Percentiles rank a stretch among this genome's conserved stretches.
Evolutionary conservation across 2,797 vertebrate species (phyloP).

Genomic region (Toxotes lorentzi): DNA sequence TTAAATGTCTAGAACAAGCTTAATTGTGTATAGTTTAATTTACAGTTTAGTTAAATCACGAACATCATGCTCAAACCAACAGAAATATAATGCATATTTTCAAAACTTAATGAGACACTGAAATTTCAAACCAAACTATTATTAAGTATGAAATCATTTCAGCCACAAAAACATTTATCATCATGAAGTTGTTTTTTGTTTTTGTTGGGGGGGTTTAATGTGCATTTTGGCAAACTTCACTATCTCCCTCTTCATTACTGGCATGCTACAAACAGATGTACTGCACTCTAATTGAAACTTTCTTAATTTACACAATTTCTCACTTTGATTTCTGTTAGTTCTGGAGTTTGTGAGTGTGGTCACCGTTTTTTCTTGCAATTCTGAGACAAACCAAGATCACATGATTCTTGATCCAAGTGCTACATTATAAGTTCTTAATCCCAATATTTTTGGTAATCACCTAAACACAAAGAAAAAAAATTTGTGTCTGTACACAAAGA

Average conservation of each 20-base stretch:
- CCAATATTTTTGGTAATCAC: conserved; percentile 64
- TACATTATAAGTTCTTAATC: conserved; percentile 72
- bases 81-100: conserved; percentile 29
- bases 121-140: conserved; percentile 71
- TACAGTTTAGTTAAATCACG: conserved; percentile 26
- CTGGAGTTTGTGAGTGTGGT: not conserved
- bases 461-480: conserved; percentile 45
- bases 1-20: conserved; percentile 41
- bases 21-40: conserved; percentile 35
- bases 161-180: conserved; percentile 52
- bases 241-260: conserved; percentile 46
- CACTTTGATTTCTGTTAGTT: conserved; percentile 26
- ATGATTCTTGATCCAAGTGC: conserved; percentile 83
- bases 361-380: conserved; percentile 18
- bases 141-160: conserved; percentile 64
- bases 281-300: conserved; percentile 23
- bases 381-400: conserved; percentile 48
- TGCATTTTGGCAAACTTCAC: conserved; percentile 23
- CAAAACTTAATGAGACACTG: conserved; percentile 54
- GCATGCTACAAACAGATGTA: conserved; percentile 29
- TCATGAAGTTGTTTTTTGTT: conserved; percentile 27
- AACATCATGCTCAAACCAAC: conserved; percentile 40
- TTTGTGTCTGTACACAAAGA: conserved; percentile 64
- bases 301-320: conserved; percentile 26
- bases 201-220: not conserved